A percentile compares a stretch with the other conserved stretches of the same genome.
Evolutionary conservation across 1,140 invertebrate species (phyloP).

Genomic region (Microplitis demolitor): DNA sequence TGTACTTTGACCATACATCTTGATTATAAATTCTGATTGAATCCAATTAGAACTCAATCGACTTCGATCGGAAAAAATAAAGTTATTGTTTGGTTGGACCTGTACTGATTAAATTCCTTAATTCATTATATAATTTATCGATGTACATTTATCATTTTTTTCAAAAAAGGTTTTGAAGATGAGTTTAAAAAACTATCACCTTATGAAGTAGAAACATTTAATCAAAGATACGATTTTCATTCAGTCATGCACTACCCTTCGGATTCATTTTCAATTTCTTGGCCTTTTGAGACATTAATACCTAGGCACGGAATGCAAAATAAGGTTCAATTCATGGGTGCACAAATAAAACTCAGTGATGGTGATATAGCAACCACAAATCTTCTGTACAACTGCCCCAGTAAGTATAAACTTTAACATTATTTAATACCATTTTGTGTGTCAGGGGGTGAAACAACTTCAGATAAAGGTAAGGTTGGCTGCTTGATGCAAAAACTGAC

Average conservation of each 20-base stretch:
- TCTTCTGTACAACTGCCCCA: slow-evolving; percentile 91
- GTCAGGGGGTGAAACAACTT: no score
- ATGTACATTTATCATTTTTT: no score
- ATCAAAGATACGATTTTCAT: slow-evolving; percentile 93
- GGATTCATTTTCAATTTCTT: slow-evolving; percentile 96
- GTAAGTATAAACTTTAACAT: slow-evolving; percentile 71
- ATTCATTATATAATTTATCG: no score
- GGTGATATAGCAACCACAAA: slow-evolving; percentile 97
- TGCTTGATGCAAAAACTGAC: no score
- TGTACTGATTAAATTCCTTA: no score
- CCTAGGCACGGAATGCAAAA: slow-evolving; percentile 81
- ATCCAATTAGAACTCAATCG: no score
- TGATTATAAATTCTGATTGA: no score
- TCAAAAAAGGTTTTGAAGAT: slow-evolving; percentile 72
- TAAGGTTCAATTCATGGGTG: slow-evolving; percentile 91
- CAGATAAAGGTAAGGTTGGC: no score
- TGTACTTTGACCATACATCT: no score
- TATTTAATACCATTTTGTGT: not conserved
- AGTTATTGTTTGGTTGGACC: no score
- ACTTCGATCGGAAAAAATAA: no score
- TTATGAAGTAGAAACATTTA: slow-evolving; percentile 68
- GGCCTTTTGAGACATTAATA: slow-evolving; percentile 93
- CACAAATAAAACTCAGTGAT: slow-evolving; percentile 85
- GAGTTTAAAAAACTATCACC: slow-evolving; percentile 73
- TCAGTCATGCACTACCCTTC: slow-evolving; percentile 99